Base-by-base conservation (phyloP, 2,888 invertebrate genomes). In the Caenorhabditis japonica region DNA sequence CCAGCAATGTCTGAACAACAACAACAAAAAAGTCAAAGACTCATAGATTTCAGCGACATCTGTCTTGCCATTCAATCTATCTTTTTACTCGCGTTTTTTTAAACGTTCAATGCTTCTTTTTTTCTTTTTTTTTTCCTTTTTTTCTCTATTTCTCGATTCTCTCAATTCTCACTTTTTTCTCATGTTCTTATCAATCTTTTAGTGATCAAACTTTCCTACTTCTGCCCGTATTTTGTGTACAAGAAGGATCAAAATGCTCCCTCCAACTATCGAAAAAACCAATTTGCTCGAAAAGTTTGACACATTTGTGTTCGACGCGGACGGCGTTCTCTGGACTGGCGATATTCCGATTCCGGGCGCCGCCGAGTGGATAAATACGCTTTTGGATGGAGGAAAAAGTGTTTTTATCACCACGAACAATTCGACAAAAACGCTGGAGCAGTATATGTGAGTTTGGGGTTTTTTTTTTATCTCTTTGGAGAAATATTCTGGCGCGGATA, bases 401-500 rank as follows among this genome's bases (percentile, higher is more conserved):
- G 92, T 95, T 68, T 93, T 93, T 88, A 94, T 92, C 89, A 92
- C 94, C 4, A 95, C 95, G 21, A 95, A 95, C 87, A 95, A 95
- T 89, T 94, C 94, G 8, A 93, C 93, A 0, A 94, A 93, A 89
- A 92, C 93, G 8, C 90, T 94, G 60, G 90, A 91, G 58, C 93
- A 93, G 77, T 92, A 93, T 89, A 91, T 92, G 25, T 66, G 33
- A 71, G 71, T 52, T 17, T 21, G 23, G 27, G 7, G 34, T 21
- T 5, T 3, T 44, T 44, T 44, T 44, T 19, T 10, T 49, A 30
- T 12, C n/a, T 25, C 36, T 52, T 4, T n/a, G n/a, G n/a, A n/a
- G n/a, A n/a, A n/a, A n/a, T n/a, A n/a, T n/a, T n/a, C n/a, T n/a
- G n/a, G n/a, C n/a, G n/a, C n/a, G n/a, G n/a, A n/a, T n/a, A n/a